phyloP scores from a whole-genome alignment of 1,140 invertebrate genomes.

The Apolygus lucorum region DNA sequence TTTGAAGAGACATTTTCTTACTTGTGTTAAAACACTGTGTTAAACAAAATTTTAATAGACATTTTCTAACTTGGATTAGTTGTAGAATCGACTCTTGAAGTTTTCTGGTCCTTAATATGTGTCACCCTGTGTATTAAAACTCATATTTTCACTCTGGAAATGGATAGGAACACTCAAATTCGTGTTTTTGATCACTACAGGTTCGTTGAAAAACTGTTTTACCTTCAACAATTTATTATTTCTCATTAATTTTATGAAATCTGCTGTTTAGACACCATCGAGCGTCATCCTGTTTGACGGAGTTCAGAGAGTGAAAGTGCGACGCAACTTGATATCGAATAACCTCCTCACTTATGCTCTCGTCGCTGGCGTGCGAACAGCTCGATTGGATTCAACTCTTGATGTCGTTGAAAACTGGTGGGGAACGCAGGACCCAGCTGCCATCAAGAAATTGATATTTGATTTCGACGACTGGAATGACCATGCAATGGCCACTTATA shows the following conservation, averaged over 20 bases:
- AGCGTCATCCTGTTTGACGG: slow-evolving; percentile 88
- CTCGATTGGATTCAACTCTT: slow-evolving; percentile 75
- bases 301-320: slow-evolving; percentile 85
- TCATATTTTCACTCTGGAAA: too few relatives aligned
- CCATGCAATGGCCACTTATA: slow-evolving; percentile 83
- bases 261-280: slow-evolving; percentile 48
- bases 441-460: slow-evolving; percentile 82
- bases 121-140: too few relatives aligned
- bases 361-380: slow-evolving; percentile 81
- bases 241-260: slow-evolving; percentile 39
- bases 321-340: slow-evolving; percentile 80
- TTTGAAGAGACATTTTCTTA: too few relatives aligned
- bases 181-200: slow-evolving; percentile 24
- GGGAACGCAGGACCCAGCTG: slow-evolving; percentile 63
- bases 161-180: background rate
- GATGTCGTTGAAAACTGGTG: slow-evolving; percentile 95
- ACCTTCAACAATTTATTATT: too few relatives aligned
- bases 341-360: slow-evolving; percentile 87
- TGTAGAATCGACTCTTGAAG: too few relatives aligned
- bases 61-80: too few relatives aligned
- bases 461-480: slow-evolving; percentile 99
- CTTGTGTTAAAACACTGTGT: too few relatives aligned
- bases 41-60: too few relatives aligned
- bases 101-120: too few relatives aligned
- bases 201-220: slow-evolving; percentile 20